Evolutionary conservation across 1,140 invertebrate genomes (phyloP), one percentile per base, ranked within the genome.

Genomic region (Melanaphis sacchari): DNA sequence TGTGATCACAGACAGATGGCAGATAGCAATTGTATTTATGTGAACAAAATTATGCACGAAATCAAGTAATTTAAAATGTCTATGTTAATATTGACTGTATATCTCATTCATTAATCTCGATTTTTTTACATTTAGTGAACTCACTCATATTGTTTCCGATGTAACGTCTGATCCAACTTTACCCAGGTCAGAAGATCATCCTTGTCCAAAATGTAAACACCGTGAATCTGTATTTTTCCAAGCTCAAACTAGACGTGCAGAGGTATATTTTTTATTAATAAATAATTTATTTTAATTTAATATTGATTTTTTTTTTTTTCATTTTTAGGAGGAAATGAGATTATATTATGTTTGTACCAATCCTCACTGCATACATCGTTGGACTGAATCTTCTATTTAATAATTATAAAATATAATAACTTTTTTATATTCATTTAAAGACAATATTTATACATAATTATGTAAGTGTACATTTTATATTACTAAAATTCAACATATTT

Each of bases 41-140:
- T 99, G 0, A 99, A 99, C 96, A 99, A 99, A 96, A 99, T 99
- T 96, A 99, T 99, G 97, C 99, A 99, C 96, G 99, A 99, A 97
- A 99, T 99, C 94, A 99, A 99, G 98, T 98, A 96, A 91, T 81
- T 52, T 43, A 76, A 15, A 89, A 43, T 0, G 11, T 43, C 22
- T 40, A 3, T 82, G 1, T 1, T 41, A 22, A 43, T 5, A 41
- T 43, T 85, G 40, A n/a, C 11, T 31, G 36, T n/a, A 21, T 52
- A 21, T 7, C 43, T 43, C 6, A 40, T 46, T 49, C 1, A 38
- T n/a, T 93, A 90, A 82, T 38, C 8, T 59, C 59, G 8, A 22
- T 46, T 88, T n/a, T 36, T 46, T 93, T 76, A n/a, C 5, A 46
- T 90, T 94, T 94, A 98, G 98, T 95, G 99, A 99, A 96, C 95